Conservation (phyloP, 2,113 vertebrate genomes). For the Mus spicilegus region DNA sequence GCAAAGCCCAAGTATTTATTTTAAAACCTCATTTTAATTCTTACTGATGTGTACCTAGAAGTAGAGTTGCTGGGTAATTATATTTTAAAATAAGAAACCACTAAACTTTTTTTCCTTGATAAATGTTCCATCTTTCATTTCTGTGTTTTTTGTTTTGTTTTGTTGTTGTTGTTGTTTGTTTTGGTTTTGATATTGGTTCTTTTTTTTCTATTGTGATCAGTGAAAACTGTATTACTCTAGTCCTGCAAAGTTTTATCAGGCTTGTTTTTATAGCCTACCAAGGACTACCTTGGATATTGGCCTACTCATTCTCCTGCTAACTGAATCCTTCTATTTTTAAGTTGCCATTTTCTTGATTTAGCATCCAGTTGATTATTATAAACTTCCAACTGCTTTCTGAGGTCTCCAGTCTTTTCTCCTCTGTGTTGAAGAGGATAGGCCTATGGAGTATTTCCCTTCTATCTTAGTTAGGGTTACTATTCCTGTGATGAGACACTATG, state of each 20-base stretch:
- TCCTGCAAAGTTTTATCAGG: not conserved
- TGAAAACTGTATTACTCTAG: not conserved
- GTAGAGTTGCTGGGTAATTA: slow-evolving; percentile 6
- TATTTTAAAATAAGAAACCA: slow-evolving; percentile 28
- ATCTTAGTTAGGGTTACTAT: not conserved
- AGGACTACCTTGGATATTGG: not conserved
- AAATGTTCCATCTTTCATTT: not conserved
- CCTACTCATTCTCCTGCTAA: not conserved
- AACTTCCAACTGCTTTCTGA: not conserved
- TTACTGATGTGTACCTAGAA: not conserved
- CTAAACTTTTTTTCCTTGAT: slow-evolving; percentile 10
- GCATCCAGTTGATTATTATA: not conserved
- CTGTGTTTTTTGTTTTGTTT: not conserved
- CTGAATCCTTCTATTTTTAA: not conserved
- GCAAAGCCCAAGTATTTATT: not conserved
- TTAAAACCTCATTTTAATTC: slow-evolving; percentile 26
- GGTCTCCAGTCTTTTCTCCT: not conserved
- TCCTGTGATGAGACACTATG: not conserved
- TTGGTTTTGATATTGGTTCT: not conserved
- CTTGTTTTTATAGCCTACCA: not conserved
- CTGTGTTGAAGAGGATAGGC: not conserved
- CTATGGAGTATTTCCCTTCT: not conserved
- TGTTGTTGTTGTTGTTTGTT: not conserved
- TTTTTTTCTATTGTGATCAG: not conserved
- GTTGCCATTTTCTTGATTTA: not conserved